phyloP scores from a whole-genome alignment of 1,140 invertebrate species.

The Streblospio benedicti region DNA sequence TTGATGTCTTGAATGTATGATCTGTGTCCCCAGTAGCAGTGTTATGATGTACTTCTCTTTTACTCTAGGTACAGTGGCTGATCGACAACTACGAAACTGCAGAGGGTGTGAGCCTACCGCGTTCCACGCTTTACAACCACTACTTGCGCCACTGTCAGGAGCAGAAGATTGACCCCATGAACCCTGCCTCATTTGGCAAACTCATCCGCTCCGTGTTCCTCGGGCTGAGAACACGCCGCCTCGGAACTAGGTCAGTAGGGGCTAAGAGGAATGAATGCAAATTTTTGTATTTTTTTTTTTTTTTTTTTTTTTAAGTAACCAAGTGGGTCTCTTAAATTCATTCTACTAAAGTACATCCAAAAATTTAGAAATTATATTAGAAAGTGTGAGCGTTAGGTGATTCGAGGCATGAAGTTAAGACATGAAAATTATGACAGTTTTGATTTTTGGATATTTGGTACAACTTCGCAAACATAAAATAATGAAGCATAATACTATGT shows the following conservation, averaged over 20 bases:
- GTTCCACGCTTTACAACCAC: constrained; percentile 92
- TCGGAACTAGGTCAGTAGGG: constrained; percentile 73
- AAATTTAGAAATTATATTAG: too few species aligned
- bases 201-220: constrained; percentile 95
- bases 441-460: not conserved
- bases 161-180: constrained; percentile 91
- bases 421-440: not conserved
- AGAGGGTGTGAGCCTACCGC: constrained; percentile 89
- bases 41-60: too few species aligned
- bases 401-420: too few species aligned
- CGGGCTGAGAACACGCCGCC: constrained; percentile 79
- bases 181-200: constrained; percentile 98
- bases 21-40: too few species aligned
- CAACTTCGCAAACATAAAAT: too few species aligned
- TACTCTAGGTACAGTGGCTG: constrained; percentile 82
- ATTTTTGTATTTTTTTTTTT: too few species aligned
- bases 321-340: not conserved
- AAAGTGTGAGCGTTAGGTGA: too few species aligned
- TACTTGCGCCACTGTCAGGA: constrained; percentile 90
- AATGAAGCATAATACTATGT: too few species aligned
- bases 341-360: too few species aligned
- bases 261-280: constrained; percentile 15
- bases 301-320: not conserved
- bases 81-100: constrained; percentile 96
- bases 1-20: too few species aligned